phyloP scores from a whole-genome alignment of 2,113 vertebrate species.

The Triplophysa rosa region DNA sequence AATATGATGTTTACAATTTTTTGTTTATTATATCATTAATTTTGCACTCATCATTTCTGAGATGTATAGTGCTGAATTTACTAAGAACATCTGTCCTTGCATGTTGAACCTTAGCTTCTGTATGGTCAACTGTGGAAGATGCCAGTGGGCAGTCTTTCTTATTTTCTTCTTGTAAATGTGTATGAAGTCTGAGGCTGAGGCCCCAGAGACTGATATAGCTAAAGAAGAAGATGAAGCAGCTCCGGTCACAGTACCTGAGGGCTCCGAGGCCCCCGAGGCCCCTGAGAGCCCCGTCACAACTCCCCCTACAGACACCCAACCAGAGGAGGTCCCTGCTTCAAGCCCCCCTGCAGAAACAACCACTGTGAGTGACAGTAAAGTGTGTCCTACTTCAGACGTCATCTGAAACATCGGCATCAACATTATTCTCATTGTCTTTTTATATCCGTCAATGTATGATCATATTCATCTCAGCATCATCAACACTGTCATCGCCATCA shows the following conservation, averaged over 20 bases:
- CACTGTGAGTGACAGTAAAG: conserved; percentile 78
- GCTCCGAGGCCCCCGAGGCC: conserved; percentile 10
- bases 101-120: neutral
- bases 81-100: neutral
- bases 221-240: conserved; percentile 44
- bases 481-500: conserved; percentile 12
- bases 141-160: neutral
- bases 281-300: conserved; percentile 31
- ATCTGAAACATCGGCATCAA: conserved; percentile 12
- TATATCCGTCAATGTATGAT: neutral
- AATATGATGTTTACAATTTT: neutral
- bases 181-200: conserved; percentile 63
- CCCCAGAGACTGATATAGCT: conserved; percentile 75
- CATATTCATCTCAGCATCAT: conserved; percentile 16
- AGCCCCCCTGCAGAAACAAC: conserved; percentile 69
- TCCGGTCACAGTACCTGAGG: conserved; percentile 25
- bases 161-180: conserved; percentile 36
- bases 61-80: neutral
- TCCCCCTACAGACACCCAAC: conserved; percentile 44
- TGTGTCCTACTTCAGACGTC: neutral
- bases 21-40: neutral
- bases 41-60: too few relatives aligned
- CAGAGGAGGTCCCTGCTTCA: conserved; percentile 14
- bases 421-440: conserved; percentile 7
- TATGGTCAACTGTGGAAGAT: neutral